Conservation (phyloP, 1,140 invertebrate species). For the Habropoda laboriosa region DNA sequence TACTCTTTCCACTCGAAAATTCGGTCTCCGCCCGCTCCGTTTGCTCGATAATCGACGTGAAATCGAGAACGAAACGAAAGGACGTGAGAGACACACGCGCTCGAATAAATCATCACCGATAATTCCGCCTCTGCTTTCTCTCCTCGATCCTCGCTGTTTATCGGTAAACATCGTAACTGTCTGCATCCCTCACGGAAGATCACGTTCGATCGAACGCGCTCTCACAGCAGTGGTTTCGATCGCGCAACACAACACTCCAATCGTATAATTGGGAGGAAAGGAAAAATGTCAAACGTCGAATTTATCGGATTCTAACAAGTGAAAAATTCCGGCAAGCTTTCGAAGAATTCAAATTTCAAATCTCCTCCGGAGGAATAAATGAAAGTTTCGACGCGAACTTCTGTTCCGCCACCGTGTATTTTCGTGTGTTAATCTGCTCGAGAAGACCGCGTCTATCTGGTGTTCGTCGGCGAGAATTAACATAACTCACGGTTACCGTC, state of each 20-base stretch:
- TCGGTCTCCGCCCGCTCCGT: background rate
- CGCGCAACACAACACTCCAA: no score
- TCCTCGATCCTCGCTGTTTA: background rate
- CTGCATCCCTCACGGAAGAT: no score
- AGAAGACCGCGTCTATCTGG: background rate
- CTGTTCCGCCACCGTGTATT: background rate
- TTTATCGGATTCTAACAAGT: no score
- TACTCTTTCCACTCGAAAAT: background rate
- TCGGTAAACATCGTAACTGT: background rate
- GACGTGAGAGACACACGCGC: background rate
- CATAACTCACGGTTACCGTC: slow-evolving; percentile 23
- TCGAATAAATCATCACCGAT: background rate
- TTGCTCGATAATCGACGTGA: background rate
- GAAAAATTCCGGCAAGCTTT: background rate
- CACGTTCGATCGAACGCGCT: no score
- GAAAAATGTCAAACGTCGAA: no score
- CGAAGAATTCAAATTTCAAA: background rate
- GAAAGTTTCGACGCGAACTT: background rate
- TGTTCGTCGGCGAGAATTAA: slow-evolving; percentile 16
- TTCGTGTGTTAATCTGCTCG: slow-evolving; percentile 9
- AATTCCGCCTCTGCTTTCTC: slow-evolving; percentile 2
- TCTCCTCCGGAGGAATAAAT: background rate
- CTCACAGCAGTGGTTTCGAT: no score
- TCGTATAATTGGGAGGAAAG: no score
- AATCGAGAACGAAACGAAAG: background rate